A percentile compares a stretch with the other conserved stretches of the same genome.
phyloP scores from a whole-genome alignment of 1,140 invertebrate genomes.

The Leptopilina clavipes region DNA sequence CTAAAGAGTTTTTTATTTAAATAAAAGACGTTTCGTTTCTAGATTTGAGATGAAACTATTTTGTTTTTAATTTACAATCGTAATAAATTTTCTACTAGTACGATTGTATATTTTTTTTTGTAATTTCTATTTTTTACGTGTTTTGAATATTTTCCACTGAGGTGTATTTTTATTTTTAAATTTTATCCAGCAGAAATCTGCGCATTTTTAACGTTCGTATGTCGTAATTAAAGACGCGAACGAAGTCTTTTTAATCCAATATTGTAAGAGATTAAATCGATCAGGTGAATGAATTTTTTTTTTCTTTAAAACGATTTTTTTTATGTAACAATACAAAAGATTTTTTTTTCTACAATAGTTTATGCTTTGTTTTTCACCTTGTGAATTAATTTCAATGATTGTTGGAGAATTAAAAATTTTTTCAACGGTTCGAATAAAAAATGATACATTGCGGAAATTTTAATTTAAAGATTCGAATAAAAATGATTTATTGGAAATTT shows the following conservation, averaged over 20 bases:
- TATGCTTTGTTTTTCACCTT: too few species aligned
- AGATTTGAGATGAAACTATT: too few species aligned
- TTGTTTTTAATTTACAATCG: slow-evolving; percentile 4
- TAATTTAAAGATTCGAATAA: too few species aligned
- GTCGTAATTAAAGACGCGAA: background rate
- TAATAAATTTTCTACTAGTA: slow-evolving; percentile 21
- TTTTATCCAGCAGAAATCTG: background rate
- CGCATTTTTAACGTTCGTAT: background rate
- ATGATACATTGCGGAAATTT: too few species aligned
- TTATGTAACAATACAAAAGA: background rate
- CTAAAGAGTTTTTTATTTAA: too few species aligned
- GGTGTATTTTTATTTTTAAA: background rate
- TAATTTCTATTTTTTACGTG: too few species aligned
- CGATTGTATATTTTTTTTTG: background rate
- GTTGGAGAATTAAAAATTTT: too few species aligned
- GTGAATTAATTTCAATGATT: too few species aligned
- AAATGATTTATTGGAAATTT: background rate
- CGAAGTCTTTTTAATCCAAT: background rate
- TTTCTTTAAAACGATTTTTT: slow-evolving; percentile 38
- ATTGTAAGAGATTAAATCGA: background rate
- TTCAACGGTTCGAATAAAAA: too few species aligned
- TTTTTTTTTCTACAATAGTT: too few species aligned
- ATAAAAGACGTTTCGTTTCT: too few species aligned
- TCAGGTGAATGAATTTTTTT: background rate
- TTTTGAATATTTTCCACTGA: too few species aligned